A percentile compares a stretch with the other conserved stretches of the same genome.
Evolutionary conservation across 2,113 vertebrate genomes (phyloP).

Genomic region (Australoheros scitulus): DNA sequence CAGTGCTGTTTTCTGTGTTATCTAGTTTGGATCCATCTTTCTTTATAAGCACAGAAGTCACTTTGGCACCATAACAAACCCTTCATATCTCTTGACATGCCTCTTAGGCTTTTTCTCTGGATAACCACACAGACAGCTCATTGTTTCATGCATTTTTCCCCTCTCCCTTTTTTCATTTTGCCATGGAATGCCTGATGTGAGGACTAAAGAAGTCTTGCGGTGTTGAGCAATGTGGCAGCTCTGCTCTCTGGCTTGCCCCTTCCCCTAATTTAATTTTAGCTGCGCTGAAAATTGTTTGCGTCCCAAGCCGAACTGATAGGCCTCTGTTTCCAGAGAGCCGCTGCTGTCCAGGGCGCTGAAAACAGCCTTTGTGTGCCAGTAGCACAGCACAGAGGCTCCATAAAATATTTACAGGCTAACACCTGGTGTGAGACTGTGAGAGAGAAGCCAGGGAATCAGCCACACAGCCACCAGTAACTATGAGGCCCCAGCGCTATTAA

Average conservation of each 20-base stretch:
- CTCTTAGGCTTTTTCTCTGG: conserved; percentile 43
- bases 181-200: conserved; percentile 68
- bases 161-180: conserved; percentile 54
- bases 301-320: conserved; percentile 68
- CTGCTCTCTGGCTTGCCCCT: conserved; percentile 59
- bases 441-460: conserved; percentile 45
- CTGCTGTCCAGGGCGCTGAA: conserved; percentile 59
- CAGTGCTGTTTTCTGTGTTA: conserved; percentile 55
- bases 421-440: conserved; percentile 71
- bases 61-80: conserved; percentile 44
- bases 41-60: conserved; percentile 44
- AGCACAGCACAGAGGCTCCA: conserved; percentile 61
- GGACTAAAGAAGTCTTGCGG: conserved; percentile 59
- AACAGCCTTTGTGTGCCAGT: conserved; percentile 65
- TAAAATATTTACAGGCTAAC: conserved; percentile 78
- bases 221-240: conserved; percentile 50
- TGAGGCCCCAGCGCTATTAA: background rate
- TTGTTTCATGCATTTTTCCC: conserved; percentile 60
- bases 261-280: conserved; percentile 80
- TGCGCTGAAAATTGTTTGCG: conserved; percentile 63
- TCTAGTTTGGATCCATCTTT: conserved; percentile 45
- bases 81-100: conserved; percentile 55
- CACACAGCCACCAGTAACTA: conserved; percentile 31
- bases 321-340: conserved; percentile 69
- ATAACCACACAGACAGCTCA: conserved; percentile 68